A percentile compares a stretch with the other conserved stretches of the same genome.
Evolutionary conservation across 2,797 vertebrate species (phyloP).

Genomic region (Smutsia temminckii): DNA sequence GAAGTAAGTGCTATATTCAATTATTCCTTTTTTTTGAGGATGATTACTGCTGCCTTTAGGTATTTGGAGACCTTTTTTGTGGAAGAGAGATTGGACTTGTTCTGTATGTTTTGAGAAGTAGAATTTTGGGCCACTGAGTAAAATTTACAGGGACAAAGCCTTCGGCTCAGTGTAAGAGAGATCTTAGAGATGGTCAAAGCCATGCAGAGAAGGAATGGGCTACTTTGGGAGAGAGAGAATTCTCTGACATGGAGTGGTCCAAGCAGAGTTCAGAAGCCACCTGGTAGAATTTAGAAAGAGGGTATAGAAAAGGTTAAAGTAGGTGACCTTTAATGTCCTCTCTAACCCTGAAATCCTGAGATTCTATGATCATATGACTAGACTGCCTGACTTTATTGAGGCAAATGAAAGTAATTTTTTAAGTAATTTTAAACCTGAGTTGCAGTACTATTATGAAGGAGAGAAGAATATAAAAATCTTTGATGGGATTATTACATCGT

Average conservation of each 20-base stretch:
- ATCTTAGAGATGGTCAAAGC: background rate
- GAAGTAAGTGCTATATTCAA: background rate
- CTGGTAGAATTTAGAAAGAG: background rate
- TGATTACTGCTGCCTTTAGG: background rate
- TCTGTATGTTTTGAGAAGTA: background rate
- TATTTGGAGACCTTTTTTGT: conserved; percentile 39
- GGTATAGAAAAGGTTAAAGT: background rate
- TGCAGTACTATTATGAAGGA: background rate
- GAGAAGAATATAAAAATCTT: background rate
- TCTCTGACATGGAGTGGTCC: background rate
- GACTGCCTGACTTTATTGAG: conserved; percentile 22
- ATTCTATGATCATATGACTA: background rate
- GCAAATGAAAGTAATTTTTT: conserved; percentile 37
- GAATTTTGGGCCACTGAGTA: background rate
- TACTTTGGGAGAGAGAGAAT: background rate
- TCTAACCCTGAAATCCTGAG: background rate
- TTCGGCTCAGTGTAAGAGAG: background rate
- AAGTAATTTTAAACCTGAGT: background rate
- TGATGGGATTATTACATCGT: background rate
- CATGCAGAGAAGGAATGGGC: background rate
- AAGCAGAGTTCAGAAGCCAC: background rate
- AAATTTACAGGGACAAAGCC: background rate
- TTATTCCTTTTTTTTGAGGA: background rate
- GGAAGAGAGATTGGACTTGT: background rate
- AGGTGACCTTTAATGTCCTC: background rate